Evolutionary conservation across 2,797 vertebrate genomes (phyloP).

Genomic region (Picus viridis): DNA sequence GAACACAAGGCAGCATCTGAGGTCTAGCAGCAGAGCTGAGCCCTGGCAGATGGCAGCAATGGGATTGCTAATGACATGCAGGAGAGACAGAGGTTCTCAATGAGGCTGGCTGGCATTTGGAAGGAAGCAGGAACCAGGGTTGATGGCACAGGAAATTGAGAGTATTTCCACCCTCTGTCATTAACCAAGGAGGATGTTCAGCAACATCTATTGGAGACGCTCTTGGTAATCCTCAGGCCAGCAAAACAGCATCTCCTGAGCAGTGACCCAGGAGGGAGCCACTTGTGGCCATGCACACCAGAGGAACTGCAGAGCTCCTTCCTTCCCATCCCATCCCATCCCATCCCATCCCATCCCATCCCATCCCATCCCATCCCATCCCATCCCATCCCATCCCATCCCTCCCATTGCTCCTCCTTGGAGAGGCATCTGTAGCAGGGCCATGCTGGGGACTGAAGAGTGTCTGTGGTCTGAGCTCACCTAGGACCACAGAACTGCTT

Average conservation of each 20-base stretch:
- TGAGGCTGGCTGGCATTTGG: slow-evolving; percentile 18
- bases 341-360: background rate
- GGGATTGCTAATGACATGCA: slow-evolving; percentile 33
- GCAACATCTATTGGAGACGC: background rate
- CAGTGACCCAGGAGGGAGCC: background rate
- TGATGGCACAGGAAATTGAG: background rate
- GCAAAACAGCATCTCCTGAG: background rate
- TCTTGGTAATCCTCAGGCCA: slow-evolving; percentile 11
- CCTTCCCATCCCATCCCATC: background rate
- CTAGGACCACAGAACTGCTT: background rate
- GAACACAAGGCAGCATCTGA: background rate
- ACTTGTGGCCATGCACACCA: background rate
- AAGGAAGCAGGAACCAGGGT: slow-evolving; percentile 16
- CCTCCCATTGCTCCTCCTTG: fast-evolving
- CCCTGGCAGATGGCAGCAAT: background rate
- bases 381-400: background rate
- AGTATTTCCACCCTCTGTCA: background rate
- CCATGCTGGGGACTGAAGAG: background rate
- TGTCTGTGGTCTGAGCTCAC: background rate
- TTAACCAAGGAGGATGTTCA: slow-evolving; percentile 13
- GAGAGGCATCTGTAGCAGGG: background rate
- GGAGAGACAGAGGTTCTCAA: slow-evolving; percentile 3
- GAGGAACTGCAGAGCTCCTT: background rate
- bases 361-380: background rate
- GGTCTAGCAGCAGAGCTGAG: background rate